phyloP scores from a whole-genome alignment of 2,113 vertebrate genomes.

The Saimiri boliviensis region DNA sequence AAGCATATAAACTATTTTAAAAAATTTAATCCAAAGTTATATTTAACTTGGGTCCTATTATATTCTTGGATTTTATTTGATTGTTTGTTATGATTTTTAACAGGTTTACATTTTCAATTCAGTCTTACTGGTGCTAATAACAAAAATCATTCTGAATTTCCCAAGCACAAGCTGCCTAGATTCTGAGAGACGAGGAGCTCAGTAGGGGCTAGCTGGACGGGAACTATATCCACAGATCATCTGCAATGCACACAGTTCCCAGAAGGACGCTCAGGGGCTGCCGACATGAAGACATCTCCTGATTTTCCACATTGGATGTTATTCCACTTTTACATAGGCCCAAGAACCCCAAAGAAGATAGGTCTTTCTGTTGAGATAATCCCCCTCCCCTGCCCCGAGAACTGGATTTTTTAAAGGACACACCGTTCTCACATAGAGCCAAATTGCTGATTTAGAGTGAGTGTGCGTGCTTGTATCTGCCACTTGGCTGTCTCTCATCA shows the following conservation, averaged over 20 bases:
- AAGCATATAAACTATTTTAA: not conserved
- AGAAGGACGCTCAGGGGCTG: not conserved
- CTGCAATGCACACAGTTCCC: not conserved
- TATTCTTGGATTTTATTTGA: not conserved
- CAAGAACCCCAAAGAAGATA: not conserved
- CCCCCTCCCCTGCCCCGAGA: not conserved
- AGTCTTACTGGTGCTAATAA: not conserved
- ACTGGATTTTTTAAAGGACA: conserved; percentile 17
- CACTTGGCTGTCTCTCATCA: not conserved
- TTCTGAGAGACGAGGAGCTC: not conserved
- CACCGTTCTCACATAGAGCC: conserved; percentile 37
- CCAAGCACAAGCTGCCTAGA: not conserved
- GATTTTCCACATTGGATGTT: not conserved
- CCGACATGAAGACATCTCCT: not conserved
- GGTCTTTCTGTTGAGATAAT: not conserved
- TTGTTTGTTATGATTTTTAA: not conserved
- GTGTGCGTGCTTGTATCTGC: not conserved
- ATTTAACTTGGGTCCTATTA: not conserved
- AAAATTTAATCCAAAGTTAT: not conserved
- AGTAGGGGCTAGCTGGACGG: not conserved
- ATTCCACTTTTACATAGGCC: not conserved
- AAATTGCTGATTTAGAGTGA: not conserved
- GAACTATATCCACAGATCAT: not conserved
- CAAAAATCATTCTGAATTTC: not conserved
- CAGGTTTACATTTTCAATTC: not conserved